Evolutionary conservation across 1,140 invertebrate species (phyloP).

Genomic region (Littorina saxatilis): DNA sequence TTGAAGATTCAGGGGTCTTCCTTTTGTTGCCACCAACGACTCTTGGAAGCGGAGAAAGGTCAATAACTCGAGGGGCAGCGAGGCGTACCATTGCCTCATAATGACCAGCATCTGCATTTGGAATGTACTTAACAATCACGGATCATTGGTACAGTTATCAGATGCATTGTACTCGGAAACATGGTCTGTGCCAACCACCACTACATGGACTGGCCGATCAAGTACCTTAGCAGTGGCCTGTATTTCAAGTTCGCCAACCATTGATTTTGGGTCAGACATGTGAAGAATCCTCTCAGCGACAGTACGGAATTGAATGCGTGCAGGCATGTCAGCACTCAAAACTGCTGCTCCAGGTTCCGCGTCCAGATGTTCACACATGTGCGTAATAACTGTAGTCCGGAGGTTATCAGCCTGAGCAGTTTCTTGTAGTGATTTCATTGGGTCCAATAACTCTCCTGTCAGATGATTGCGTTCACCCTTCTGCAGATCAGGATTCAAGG

Average conservation of each 20-base stretch:
- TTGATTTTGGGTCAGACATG: background rate
- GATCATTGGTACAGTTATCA: background rate
- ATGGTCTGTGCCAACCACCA: background rate
- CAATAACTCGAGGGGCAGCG: background rate
- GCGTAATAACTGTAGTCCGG: no score
- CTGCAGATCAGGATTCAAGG: no score
- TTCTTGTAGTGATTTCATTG: no score
- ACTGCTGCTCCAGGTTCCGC: no score
- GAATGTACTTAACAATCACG: background rate
- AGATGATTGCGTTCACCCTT: no score
- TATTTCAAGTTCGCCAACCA: background rate
- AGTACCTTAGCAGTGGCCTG: background rate
- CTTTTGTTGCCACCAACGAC: background rate
- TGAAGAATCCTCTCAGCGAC: conserved; percentile 3
- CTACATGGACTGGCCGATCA: background rate
- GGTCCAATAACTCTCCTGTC: no score
- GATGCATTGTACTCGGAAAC: background rate
- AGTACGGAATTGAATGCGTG: conserved; percentile 32
- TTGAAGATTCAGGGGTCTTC: background rate
- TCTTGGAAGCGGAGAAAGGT: background rate
- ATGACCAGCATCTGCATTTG: background rate
- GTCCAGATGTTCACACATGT: no score
- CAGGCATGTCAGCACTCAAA: no score
- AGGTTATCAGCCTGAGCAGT: no score
- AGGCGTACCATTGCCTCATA: background rate